Percentiles rank a stretch among this genome's conserved stretches.
phyloP scores from a whole-genome alignment of 2,888 invertebrate genomes.

The Sthenelais limicola region DNA sequence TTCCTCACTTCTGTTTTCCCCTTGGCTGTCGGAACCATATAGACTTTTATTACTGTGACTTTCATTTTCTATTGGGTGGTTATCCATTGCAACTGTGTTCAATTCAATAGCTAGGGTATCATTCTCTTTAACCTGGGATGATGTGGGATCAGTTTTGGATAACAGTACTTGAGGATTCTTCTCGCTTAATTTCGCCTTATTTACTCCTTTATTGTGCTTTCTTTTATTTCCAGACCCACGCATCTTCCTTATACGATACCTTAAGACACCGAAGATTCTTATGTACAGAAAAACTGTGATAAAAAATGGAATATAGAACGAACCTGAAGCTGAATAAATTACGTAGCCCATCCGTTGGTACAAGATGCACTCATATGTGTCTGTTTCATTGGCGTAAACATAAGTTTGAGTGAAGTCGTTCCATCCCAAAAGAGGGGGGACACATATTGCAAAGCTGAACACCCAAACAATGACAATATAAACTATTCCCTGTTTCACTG shows the following conservation, averaged over 20 bases:
- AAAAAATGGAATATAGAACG: slow-evolving; percentile 70
- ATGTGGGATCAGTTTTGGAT: too few relatives aligned
- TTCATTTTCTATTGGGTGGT: slow-evolving; percentile 35
- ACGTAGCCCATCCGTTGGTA: slow-evolving; percentile 70
- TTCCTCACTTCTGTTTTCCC: slow-evolving; percentile 42
- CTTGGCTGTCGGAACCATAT: slow-evolving; percentile 48
- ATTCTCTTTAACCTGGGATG: not conserved
- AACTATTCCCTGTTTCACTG: slow-evolving; percentile 63
- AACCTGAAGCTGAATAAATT: slow-evolving; percentile 70
- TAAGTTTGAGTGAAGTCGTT: slow-evolving; percentile 51
- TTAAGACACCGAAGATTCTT: slow-evolving; percentile 68
- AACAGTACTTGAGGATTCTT: not conserved
- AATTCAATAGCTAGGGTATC: slow-evolving; percentile 11
- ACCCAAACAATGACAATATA: slow-evolving; percentile 72
- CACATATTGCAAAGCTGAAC: slow-evolving; percentile 68
- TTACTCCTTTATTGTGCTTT: slow-evolving; percentile 31
- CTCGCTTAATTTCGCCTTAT: slow-evolving; percentile 2
- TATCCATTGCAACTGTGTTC: slow-evolving; percentile 3
- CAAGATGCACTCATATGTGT: slow-evolving; percentile 66
- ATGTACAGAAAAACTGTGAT: slow-evolving; percentile 70
- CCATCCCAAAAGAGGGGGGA: slow-evolving; percentile 68
- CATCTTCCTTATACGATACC: slow-evolving; percentile 60
- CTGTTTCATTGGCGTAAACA: slow-evolving; percentile 41
- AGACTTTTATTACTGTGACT: slow-evolving; percentile 48
- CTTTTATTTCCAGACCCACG: slow-evolving; percentile 48